Conservation (phyloP, 2,797 vertebrate species). For the Melopsittacus undulatus region DNA sequence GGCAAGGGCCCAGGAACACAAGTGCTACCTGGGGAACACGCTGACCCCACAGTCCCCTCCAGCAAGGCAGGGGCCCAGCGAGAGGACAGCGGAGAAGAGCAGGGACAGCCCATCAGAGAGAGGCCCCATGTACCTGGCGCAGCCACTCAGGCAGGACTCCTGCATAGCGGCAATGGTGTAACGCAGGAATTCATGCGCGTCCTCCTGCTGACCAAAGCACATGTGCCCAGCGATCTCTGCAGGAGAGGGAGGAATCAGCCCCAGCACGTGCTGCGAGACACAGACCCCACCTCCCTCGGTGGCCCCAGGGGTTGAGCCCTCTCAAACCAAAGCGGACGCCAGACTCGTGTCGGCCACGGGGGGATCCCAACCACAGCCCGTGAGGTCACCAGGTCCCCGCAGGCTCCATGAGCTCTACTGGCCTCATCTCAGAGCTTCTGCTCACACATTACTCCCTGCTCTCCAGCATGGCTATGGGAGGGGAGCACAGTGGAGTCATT, state of each 20-base stretch:
- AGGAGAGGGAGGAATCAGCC: not conserved
- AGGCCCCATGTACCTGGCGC: slow-evolving; percentile 82
- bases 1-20: not conserved
- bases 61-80: not conserved
- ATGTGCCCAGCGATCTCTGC: slow-evolving; percentile 94
- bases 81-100: not conserved
- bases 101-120: not conserved
- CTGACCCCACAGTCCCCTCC: not conserved
- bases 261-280: fast-evolving
- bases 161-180: slow-evolving; percentile 98
- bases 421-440: not conserved
- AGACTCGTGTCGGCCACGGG: fast-evolving
- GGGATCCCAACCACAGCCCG: not conserved
- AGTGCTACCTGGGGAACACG: not conserved
- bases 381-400: fast-evolving
- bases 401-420: not conserved
- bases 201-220: slow-evolving; percentile 93
- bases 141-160: slow-evolving; percentile 91
- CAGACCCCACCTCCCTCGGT: not conserved
- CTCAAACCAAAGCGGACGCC: not conserved
- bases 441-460: not conserved
- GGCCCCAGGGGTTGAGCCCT: not conserved
- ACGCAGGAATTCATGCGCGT: slow-evolving; percentile 94
- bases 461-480: not conserved
- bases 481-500: not conserved